Evolutionary conservation across 2,113 vertebrate genomes (phyloP), one percentile per base, ranked within the genome.

Genomic region (Esox niger): DNA sequence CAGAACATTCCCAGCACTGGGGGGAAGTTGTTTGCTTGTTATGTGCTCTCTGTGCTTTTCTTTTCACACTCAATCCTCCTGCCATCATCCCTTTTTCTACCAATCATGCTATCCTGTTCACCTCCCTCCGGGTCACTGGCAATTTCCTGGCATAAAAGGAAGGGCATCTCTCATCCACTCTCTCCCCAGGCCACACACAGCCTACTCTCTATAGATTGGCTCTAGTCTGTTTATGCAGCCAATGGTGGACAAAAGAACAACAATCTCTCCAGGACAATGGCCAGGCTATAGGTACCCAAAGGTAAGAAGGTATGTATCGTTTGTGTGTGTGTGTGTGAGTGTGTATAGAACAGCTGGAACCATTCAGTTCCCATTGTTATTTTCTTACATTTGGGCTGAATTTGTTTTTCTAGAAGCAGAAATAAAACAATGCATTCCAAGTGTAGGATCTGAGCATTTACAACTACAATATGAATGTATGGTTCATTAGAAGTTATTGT

Each of bases 121-220:
- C 29, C 26, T 29, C 26, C 13, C 17, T 20, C 58, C 58, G 74
- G 84, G 77, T 82, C 82, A 81, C 63, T 26, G 7, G 49, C 78
- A 77, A 82, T 80, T 82, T 80, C 66, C 73, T 74, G 43, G 33
- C 38, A 46, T n/a, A 1, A 60, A 80, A 71, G 55, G 32, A 46
- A 70, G 49, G 64, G 25, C 47, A 31, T 20, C 17, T 70, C 56
- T 68, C 27, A 65, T 65, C 31, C 43, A 66, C 30, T 47, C 30
- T 32, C 62, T 75, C 56, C 49, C 29, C 67, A 60, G 73, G 69
- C 66, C 26, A 27, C 54, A 52, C 56, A 1, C 32, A 56, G 61
- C 33, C 49, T 5, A 47, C 46, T 62, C 43, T 64, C 46, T 52
- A 32, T 46, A 54, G 43, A 67, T 21, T 55, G 62, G 57, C 59